Base-by-base conservation (phyloP, 2,797 vertebrate species). In the Bradypus variegatus region DNA sequence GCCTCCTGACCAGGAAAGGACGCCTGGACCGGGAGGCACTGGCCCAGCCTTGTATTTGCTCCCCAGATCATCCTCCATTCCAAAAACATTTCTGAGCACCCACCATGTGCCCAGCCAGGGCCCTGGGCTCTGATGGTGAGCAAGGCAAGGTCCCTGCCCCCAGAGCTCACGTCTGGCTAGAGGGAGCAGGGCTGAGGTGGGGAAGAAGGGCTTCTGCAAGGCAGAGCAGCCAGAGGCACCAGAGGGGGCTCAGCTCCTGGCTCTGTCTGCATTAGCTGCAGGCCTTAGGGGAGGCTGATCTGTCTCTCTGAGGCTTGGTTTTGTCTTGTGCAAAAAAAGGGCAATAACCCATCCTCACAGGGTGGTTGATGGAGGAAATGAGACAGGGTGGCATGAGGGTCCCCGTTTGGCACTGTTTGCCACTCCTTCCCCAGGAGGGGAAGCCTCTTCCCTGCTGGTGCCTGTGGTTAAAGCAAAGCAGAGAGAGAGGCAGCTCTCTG, bases 141-240 rank as follows among this genome's bases (percentile, higher is more conserved):
- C 38, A 12, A 18, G 18, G n/a, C 3, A 2, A 21, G 55, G 18
- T 3, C 65, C n/a, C 25, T 27, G 53, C 53, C 53, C 3, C 7
- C 27, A n/a, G 36, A 16, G 64, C 64, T 45, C 55, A 2, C 9
- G 67, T 29, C 36, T 31, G 14, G 27, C 12, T 36, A 18, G 23
- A 79, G 69, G 41, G 41, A 50, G 58, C 29, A 12, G 38, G 38
- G n/a, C 23, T 25, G n/a, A 11, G 29, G 8, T 38, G 8, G 67
- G 58, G 69, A 31, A 69, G 41, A 85, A 48, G 45, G 33, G n/a
- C 10, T 4, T 23, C 69, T 18, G 19, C 0, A 0, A 1, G 19
- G 55, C 84, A 64, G n/a, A 72, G 33, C 9, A 16, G 16, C 36
- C 4, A 0, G 2, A 1, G 5, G n/a, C n/a, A 4, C 45, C 29